These are phyloP conservation scores for Daboia siamensis DNA, from an alignment of 2,113 vertebrate species.

Conservation along the genomic window DNA sequence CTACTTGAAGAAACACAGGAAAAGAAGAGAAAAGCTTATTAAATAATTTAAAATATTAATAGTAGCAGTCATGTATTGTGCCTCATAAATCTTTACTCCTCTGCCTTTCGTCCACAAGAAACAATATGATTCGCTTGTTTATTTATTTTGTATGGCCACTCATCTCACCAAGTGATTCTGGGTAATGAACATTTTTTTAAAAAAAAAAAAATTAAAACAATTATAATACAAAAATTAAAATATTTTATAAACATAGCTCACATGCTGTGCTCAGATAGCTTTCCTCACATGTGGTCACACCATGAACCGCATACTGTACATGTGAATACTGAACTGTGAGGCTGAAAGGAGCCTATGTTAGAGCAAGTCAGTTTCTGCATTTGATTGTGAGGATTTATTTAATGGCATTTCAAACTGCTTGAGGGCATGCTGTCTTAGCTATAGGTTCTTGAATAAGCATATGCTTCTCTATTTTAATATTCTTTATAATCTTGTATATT, in stretches of 20 bases:
- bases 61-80: background rate
- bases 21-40: background rate
- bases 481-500: background rate
- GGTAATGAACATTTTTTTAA: background rate
- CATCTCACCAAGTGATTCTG: background rate
- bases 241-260: background rate
- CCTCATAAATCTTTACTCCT: background rate
- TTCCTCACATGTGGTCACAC: background rate
- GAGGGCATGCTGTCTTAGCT: slow-evolving; percentile 4
- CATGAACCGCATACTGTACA: background rate
- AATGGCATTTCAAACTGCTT: background rate
- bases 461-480: background rate
- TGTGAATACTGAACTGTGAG: background rate
- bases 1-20: background rate
- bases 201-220: background rate
- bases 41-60: background rate
- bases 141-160: background rate
- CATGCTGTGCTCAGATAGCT: background rate
- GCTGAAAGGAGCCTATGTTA: background rate
- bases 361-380: background rate
- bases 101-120: background rate
- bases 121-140: background rate
- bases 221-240: background rate
- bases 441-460: background rate
- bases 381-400: background rate